phyloP scores from a whole-genome alignment of 2,113 vertebrate genomes.

The Ellobius talpinus region DNA sequence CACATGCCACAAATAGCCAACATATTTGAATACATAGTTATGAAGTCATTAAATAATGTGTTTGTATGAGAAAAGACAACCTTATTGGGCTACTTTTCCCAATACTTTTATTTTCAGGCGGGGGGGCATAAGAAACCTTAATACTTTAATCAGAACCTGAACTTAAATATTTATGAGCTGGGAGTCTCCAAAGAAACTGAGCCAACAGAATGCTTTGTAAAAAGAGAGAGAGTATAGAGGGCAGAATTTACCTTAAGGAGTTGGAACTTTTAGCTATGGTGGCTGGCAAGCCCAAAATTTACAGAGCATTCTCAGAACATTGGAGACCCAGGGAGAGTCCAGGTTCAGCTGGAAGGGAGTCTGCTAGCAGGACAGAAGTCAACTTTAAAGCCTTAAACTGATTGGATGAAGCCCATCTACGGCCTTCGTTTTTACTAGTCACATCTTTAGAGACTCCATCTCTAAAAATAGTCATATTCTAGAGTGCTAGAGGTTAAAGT shows the following conservation, averaged over 20 bases:
- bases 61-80: background rate
- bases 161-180: background rate
- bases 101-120: background rate
- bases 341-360: accelerated
- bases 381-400: background rate
- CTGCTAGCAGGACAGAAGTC: too few species aligned
- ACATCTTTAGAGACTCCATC: background rate
- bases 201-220: background rate
- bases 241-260: background rate
- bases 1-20: background rate
- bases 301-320: background rate
- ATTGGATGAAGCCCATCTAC: background rate
- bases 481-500: background rate
- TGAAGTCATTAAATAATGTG: background rate
- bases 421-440: background rate
- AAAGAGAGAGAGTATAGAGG: background rate
- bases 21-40: background rate
- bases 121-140: background rate
- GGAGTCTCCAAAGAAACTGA: background rate
- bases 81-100: background rate
- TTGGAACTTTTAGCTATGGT: background rate
- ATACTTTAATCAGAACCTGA: background rate
- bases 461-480: background rate
- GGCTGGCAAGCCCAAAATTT: background rate
- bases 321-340: background rate